Base-by-base conservation (phyloP, 2,888 invertebrate species). In the Pasiphila rectangulata region DNA sequence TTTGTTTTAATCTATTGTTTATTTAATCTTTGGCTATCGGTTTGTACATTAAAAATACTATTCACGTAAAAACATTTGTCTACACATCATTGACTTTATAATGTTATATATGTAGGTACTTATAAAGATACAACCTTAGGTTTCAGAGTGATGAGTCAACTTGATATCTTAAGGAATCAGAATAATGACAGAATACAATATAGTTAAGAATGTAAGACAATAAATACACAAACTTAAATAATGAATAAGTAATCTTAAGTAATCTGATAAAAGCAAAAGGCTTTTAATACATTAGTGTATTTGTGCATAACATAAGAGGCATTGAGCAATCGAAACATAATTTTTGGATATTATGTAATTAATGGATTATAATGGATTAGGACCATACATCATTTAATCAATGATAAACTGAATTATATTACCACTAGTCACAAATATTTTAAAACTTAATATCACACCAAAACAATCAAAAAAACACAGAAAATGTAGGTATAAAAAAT, bases 21-120 rank as follows among this genome's bases (percentile, higher is more conserved):
- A 75, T 73, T 80, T 67, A 77, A 77, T 74, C 72, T 79, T 79
- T 75, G 74, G 73, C 79, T 83, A 83, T 80, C 64, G 67, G 72
- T 85, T 83, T 86, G 84, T 87, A 87, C 85, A 86, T 72, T 69
- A 76, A 79, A 73, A 74, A 86, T 86, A 86, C 84, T 59, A 71
- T 72, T 81, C 81, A 85, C 83, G 82, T 87, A 86, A 81, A 88
- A 87, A 88, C 84, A 84, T 83, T 82, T 75, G 75, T 69, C 76
- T 80, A 86, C 79, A 79, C 76, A 81, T 74, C 69, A 78, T 77
- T 77, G 76, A 78, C 63, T 59, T 79, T 69, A 75, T 79, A 77
- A 74, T 66, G 70, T 80, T 82, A 79, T 79, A 81, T 84, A 84
- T n/a, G n/a, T n/a, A n/a, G n/a, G 20, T 29, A 21, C n/a, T n/a